phyloP scores from a whole-genome alignment of 35 echinoderm and acorn worm genomes.

The Patiria miniata region DNA sequence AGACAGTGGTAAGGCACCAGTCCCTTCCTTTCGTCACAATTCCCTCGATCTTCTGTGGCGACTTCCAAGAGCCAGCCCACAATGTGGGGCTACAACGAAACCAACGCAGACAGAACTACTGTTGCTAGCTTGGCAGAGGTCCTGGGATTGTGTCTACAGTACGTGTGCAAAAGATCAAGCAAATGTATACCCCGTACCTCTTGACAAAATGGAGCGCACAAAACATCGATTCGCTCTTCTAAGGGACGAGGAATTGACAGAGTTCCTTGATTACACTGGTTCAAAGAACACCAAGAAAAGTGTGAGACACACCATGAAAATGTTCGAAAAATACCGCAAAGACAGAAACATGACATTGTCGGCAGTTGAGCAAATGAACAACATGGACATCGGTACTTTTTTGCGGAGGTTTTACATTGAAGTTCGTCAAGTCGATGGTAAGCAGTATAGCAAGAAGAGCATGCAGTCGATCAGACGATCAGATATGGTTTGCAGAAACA shows the following conservation, averaged over 20 bases:
- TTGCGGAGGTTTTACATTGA: conserved; percentile 19
- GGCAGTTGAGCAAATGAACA: not conserved
- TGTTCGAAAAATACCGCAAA: not conserved
- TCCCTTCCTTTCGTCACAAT: too few relatives aligned
- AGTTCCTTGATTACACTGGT: not conserved
- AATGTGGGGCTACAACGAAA: too few relatives aligned
- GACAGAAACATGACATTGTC: not conserved
- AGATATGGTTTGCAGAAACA: conserved; percentile 39
- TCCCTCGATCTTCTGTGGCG: too few relatives aligned
- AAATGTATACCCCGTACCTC: too few relatives aligned
- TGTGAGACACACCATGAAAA: not conserved
- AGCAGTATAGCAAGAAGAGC: conserved; percentile 14
- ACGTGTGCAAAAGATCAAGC: too few relatives aligned
- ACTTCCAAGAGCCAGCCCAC: too few relatives aligned
- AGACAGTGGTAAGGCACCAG: too few relatives aligned
- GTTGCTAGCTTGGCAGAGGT: too few relatives aligned
- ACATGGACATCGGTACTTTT: not conserved
- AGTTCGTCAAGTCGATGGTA: conserved; percentile 15
- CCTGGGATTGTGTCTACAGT: too few relatives aligned
- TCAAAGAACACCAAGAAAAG: conserved; percentile 8
- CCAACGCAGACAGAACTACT: too few relatives aligned
- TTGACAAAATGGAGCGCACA: too few relatives aligned
- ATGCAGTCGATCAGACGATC: not conserved
- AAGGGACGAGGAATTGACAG: not conserved
- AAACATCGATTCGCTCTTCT: too few relatives aligned